Evolutionary conservation across 2,888 invertebrate genomes (phyloP).

Genomic region (Altica lythri): DNA sequence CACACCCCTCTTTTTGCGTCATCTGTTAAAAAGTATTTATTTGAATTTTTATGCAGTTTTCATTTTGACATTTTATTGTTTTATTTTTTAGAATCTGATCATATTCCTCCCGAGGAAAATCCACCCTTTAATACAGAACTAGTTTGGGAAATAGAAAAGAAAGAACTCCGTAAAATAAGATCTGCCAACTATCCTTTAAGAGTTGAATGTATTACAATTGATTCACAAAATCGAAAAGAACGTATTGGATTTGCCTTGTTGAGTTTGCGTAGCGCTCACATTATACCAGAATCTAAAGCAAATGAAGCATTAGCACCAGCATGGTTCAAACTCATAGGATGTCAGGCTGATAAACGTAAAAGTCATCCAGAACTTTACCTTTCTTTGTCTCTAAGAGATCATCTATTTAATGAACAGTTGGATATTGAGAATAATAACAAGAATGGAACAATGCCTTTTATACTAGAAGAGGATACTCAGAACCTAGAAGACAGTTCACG

Average conservation of each 20-base stretch:
- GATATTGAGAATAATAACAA: slow-evolving; percentile 34
- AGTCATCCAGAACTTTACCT: slow-evolving; percentile 67
- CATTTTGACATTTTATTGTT: slow-evolving; percentile 33
- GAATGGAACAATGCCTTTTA: slow-evolving; percentile 39
- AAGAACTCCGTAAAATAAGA: slow-evolving; percentile 71
- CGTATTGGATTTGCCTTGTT: slow-evolving; percentile 72
- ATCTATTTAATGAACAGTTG: slow-evolving; percentile 53
- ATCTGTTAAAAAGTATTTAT: too few species aligned
- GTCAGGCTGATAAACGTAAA: slow-evolving; percentile 45
- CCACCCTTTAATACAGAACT: slow-evolving; percentile 74
- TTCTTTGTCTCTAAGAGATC: slow-evolving; percentile 65
- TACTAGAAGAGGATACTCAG: slow-evolving; percentile 40
- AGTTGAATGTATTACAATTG: slow-evolving; percentile 68
- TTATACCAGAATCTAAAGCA: slow-evolving; percentile 62
- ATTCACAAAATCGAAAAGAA: slow-evolving; percentile 63
- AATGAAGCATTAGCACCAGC: slow-evolving; percentile 60
- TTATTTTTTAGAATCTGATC: slow-evolving; percentile 66
- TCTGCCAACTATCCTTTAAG: slow-evolving; percentile 75
- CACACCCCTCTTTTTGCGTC: too few species aligned
- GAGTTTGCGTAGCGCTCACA: slow-evolving; percentile 71
- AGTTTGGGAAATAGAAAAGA: slow-evolving; percentile 79
- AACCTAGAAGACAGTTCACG: slow-evolving; percentile 22
- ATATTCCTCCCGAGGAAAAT: slow-evolving; percentile 62
- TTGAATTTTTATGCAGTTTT: slow-evolving; percentile 20
- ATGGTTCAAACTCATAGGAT: slow-evolving; percentile 68